Conservation (phyloP, 2,888 invertebrate species). For the Sinodicranocentrus sp. region DNA sequence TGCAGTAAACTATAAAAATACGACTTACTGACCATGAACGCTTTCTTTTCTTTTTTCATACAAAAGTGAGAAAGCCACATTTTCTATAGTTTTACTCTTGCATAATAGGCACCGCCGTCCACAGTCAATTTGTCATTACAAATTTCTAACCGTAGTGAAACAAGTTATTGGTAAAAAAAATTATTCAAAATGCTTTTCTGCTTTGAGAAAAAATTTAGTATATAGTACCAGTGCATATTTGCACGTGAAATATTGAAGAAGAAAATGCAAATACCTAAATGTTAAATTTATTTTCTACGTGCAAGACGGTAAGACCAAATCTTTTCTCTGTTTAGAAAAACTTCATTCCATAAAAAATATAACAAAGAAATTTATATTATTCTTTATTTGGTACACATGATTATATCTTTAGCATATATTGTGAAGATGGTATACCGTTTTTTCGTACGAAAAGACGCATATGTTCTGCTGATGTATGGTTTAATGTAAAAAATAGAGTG, state of each 20-base stretch:
- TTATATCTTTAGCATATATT: not conserved
- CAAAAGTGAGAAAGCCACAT: conserved; percentile 7
- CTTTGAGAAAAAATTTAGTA: too few relatives aligned
- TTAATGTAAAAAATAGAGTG: conserved; percentile 11
- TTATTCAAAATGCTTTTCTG: too few relatives aligned
- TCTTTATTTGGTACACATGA: not conserved
- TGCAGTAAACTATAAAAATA: conserved; percentile 17
- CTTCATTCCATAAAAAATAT: conserved; percentile 6
- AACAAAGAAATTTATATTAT: too few relatives aligned
- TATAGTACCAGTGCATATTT: too few relatives aligned
- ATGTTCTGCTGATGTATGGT: not conserved
- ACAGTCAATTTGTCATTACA: not conserved
- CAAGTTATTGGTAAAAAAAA: not conserved
- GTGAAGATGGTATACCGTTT: not conserved
- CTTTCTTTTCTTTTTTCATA: conserved; percentile 17
- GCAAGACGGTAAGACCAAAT: conserved; percentile 10
- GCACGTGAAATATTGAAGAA: too few relatives aligned
- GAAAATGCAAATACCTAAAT: too few relatives aligned
- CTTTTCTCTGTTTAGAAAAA: not conserved
- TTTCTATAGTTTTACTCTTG: not conserved
- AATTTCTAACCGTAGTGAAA: not conserved
- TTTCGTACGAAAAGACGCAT: not conserved
- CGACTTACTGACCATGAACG: conserved; percentile 23
- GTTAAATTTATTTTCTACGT: not conserved
- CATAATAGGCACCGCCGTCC: conserved; percentile 6